These are phyloP conservation scores for Cassiopea andromeda DNA, from an alignment of 30 jellyfish, hydroid and myxozoan genomes.

Conservation along the genomic window DNA sequence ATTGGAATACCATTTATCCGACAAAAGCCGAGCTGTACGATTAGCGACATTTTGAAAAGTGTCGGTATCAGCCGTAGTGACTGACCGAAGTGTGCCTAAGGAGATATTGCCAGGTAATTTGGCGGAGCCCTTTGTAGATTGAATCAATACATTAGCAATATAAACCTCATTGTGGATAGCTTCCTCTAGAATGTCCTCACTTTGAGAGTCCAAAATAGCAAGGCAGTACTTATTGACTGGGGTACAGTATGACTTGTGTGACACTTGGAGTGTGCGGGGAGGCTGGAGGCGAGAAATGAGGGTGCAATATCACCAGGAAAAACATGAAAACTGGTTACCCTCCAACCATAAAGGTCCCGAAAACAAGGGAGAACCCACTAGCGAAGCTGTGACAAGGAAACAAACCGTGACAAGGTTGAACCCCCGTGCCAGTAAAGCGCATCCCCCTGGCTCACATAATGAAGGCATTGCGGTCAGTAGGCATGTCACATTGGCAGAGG, in stretches of 20 bases:
- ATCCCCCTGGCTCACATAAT: background rate
- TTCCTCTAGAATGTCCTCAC: background rate
- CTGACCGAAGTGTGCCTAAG: background rate
- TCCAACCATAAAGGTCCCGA: slow-evolving; percentile 44
- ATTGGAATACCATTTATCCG: background rate
- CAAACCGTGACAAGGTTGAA: slow-evolving; percentile 33
- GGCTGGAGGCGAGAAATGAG: background rate
- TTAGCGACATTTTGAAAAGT: background rate
- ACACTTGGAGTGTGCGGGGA: slow-evolving; percentile 2
- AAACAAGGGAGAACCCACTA: slow-evolving; percentile 15
- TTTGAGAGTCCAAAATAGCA: background rate
- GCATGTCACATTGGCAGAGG: no score
- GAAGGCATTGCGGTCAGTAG: no score
- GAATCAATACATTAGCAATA: background rate
- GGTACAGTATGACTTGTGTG: slow-evolving; percentile 41
- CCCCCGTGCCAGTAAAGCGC: slow-evolving; percentile 18
- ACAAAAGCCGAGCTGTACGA: background rate
- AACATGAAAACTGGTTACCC: slow-evolving; percentile 25
- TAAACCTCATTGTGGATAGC: background rate
- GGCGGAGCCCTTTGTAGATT: background rate
- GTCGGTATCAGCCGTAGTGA: background rate
- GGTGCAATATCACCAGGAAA: slow-evolving; percentile 12
- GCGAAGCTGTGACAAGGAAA: slow-evolving; percentile 4
- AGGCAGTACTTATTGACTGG: background rate
- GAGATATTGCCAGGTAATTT: background rate